Percentiles rank a stretch among this genome's conserved stretches.
These are phyloP conservation scores for Tricholaema leucomelas DNA, from an alignment of 2,113 vertebrate species.

Conservation along the genomic window DNA sequence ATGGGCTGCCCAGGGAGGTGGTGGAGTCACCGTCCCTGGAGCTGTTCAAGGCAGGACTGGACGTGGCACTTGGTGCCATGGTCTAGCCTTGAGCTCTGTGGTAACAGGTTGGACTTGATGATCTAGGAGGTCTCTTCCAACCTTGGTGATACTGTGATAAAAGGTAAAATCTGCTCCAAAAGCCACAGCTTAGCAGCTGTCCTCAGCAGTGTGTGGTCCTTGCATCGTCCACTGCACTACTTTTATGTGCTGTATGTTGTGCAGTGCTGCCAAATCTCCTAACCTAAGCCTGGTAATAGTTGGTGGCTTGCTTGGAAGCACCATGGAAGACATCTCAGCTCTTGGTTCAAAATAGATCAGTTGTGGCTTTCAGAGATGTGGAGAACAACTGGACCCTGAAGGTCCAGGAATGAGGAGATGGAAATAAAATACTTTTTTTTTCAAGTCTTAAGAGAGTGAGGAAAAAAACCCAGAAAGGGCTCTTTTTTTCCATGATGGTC, in stretches of 20 bases:
- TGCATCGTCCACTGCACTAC: not conserved
- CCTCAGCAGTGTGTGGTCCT: not conserved
- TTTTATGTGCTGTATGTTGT: rapidly evolving
- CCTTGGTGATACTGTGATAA: too few relatives aligned
- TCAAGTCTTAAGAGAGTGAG: not conserved
- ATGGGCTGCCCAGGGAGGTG: too few relatives aligned
- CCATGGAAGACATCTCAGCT: not conserved
- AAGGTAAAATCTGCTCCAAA: not conserved
- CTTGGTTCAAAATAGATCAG: not conserved
- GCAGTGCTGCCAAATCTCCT: not conserved
- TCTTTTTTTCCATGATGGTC: not conserved
- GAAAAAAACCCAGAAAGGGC: not conserved
- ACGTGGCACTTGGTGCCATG: too few relatives aligned
- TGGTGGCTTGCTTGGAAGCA: not conserved
- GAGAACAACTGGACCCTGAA: not conserved
- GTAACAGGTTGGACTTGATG: too few relatives aligned
- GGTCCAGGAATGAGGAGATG: not conserved
- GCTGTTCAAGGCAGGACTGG: too few relatives aligned
- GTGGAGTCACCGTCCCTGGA: too few relatives aligned
- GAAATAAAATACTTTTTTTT: not conserved
- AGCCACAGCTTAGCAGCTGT: not conserved
- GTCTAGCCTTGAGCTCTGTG: too few relatives aligned
- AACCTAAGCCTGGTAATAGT: not conserved
- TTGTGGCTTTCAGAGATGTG: not conserved
- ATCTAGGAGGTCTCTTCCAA: too few relatives aligned